A percentile compares a stretch with the other conserved stretches of the same genome.
Conservation (phyloP, 2,113 vertebrate genomes). For the Mola mola region DNA sequence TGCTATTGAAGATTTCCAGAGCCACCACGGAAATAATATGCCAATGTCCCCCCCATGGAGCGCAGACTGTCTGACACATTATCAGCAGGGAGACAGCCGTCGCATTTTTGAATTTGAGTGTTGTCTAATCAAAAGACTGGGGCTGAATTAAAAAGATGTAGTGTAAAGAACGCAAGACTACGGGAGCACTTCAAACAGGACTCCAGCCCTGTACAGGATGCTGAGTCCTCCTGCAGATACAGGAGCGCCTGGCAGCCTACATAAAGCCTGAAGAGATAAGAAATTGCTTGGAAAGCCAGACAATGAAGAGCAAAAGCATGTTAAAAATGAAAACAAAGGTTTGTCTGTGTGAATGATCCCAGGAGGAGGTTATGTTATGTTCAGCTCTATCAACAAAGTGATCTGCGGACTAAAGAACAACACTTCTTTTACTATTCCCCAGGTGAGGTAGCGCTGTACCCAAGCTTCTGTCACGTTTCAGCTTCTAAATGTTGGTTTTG, state of each 20-base stretch:
- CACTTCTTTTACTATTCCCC: background rate
- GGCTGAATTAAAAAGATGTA: constrained; percentile 74
- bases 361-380: constrained; percentile 27
- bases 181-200: constrained; percentile 60
- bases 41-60: constrained; percentile 67
- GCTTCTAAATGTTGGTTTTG: background rate
- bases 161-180: constrained; percentile 51
- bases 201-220: constrained; percentile 48
- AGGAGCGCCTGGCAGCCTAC: constrained; percentile 56
- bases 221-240: constrained; percentile 59
- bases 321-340: constrained; percentile 34
- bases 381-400: constrained; percentile 1
- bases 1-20: constrained; percentile 77
- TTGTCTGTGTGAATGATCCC: constrained; percentile 32
- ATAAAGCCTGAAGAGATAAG: constrained; percentile 55
- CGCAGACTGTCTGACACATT: constrained; percentile 66
- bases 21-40: constrained; percentile 65
- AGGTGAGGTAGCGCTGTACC: background rate
- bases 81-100: constrained; percentile 79
- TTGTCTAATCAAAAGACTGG: constrained; percentile 74
- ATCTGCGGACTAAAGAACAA: background rate
- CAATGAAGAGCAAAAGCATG: constrained; percentile 50
- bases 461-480: background rate
- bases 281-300: constrained; percentile 48
- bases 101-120: constrained; percentile 57